Evolutionary conservation across 2,797 vertebrate species (phyloP), one percentile per base, ranked within the genome.

Genomic region (Syncerus caffer): DNA sequence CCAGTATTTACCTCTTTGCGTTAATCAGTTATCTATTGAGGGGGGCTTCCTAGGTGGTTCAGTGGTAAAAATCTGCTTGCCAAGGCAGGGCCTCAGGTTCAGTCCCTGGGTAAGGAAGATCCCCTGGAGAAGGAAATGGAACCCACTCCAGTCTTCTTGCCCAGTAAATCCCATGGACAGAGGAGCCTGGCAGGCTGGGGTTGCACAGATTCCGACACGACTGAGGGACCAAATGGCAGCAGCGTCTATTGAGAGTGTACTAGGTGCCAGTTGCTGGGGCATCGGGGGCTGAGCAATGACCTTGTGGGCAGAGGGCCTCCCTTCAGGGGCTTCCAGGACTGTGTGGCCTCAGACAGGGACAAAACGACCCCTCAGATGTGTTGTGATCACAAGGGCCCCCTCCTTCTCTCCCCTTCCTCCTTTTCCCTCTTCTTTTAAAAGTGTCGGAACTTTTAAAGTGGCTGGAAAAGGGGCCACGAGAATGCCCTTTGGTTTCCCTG

Each of bases 181-280:
- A 60, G 71, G 38, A 74, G 38, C 38, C 71, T 27, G 38, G 71
- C 0, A 2, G 38, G 38, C 71, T 25, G 34, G 34, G 21, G 38
- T 42, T 1, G 0, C 38, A 25, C 21, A 25, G 71, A 25, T 12
- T 45, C 71, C 0, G 6, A 42, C 23, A 42, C 0, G 2, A 14
- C 71, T 74, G 38, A 45, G 67, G 10, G 19, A 13, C 67, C 19
- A 23, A 38, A 38, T 9, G 1, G 67, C 19, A 38, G 67, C 34
- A 38, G 1, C 0, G 2, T 71, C 67, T 38, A 13, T 3, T 38
- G 34, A 38, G 67, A 55, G 13, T 9, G n/a, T 29, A 45, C 8
- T 10, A 3, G 10, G n/a, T 82, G 31, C 62, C 27, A 31, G n/a
- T 29, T 27, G 4, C 55, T 50, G 76, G 62, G 27, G 47, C 53